Evolutionary conservation across 2,888 invertebrate species (phyloP), one percentile per base, ranked within the genome.

Genomic region (Idaea biselata): DNA sequence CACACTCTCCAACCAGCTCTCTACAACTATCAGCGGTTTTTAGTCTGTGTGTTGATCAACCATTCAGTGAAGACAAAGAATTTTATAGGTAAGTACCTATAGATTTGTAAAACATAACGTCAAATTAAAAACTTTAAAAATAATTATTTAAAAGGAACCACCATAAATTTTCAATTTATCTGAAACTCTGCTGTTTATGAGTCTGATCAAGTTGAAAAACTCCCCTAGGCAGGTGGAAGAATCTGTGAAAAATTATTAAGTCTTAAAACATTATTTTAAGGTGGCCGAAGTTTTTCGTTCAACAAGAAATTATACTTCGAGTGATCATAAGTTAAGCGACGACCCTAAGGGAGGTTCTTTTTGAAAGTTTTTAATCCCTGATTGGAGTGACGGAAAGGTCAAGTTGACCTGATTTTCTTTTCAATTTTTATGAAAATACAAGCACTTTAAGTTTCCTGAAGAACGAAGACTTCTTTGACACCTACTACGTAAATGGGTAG

Each of bases 371-470:
- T 44, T 44, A 44, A 44, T 44, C 44, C 44, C 44, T 44, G 44
- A 44, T 44, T 44, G 44, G 44, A 44, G 44, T 44, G 44, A 44
- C 44, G 44, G 44, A 44, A 44, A 44, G 44, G 44, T 44, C 44
- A 11, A 8, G 44, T 44, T 2, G 44, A 44, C 44, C 11, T 44
- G 44, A 44, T 44, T 44, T 14, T 44, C 44, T 6, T 14, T 44
- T 32, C 32, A 32, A 32, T 32, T 32, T 32, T 32, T 32, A 32
- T 44, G 44, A 44, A 44, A 44, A 44, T 44, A 44, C 44, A 11
- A 11, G 14, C 44, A 44, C 44, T 44, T 44, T 44, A 44, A 44
- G 44, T 11, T 44, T 7, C 6, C 44, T 11, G 44, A 44, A 44
- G 11, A 44, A 44, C 8, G 44, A 7, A 44, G 44, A 44, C 3